Evolutionary conservation across 2,797 vertebrate species (phyloP), one percentile per base, ranked within the genome.

Genomic region (Atherinosoma microstoma): DNA sequence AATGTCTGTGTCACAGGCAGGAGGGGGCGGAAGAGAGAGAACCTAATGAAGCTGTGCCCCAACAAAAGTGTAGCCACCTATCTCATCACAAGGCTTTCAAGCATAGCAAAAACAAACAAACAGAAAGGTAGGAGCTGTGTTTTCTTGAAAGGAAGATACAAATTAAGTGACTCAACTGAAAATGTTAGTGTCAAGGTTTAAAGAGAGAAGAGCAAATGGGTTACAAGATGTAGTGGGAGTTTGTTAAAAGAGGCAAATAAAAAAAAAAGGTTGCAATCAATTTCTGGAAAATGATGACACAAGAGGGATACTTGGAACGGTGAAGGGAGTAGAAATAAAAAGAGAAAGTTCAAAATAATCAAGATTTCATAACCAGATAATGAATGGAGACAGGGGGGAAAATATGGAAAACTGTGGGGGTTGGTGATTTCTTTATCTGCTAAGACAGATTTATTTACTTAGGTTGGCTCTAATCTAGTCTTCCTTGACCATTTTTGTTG

Each of bases 301-400:
- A 59, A 27, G 3, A 53, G 45, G 38, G n/a, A 63, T 60, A 66
- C 76, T 68, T 70, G 16, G 34, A 30, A 76, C 79, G 71, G 57
- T 72, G 78, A 70, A 75, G 4, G 13, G 63, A 47, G 57, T 56
- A 24, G 47, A 62, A 11, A 45, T 38, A 64, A n/a, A 49, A 20
- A 49, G 45, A 20, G 0, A 47, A 45, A 9, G 45, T 58, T 11
- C 67, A 67, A 24, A 75, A 81, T 63, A 70, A 60, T 60, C 30
- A 8, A 58, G 35, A 42, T 56, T 75, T 70, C 54, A 69, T 62
- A 47, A 64, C 45, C 27, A 63, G 58, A 68, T 60, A 67, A 51
- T 65, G 32, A 81, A 73, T 76, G 38, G 66, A 60, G 45, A 53
- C 51, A 53, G 58, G 36, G 30, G 42, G 11, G 8, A 34, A 34